Evolutionary conservation across 2,888 invertebrate genomes (phyloP).

Genomic region (Drosophila histrio): DNA sequence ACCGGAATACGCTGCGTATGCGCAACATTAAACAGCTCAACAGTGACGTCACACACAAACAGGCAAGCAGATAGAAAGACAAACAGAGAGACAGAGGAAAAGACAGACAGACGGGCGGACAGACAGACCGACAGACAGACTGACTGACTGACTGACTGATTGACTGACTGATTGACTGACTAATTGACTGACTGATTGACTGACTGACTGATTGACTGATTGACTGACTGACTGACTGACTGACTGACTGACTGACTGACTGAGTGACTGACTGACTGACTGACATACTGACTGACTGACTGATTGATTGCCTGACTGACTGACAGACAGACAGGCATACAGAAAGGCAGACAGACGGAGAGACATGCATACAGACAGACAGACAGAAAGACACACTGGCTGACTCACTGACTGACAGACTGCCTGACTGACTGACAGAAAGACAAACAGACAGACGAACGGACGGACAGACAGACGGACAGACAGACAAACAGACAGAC

Average conservation of each 20-base stretch:
- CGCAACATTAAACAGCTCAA: constrained; percentile 41
- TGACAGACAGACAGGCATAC: neutral
- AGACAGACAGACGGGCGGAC: neutral
- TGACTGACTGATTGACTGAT: no score
- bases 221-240: no score
- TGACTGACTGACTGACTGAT: no score
- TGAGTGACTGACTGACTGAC: no score
- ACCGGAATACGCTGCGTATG: constrained; percentile 46
- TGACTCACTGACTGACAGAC: no score
- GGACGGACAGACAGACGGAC: no score
- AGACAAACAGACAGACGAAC: constrained; percentile 7
- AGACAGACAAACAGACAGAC: neutral
- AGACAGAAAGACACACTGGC: no score
- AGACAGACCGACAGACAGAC: no score
- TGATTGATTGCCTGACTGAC: no score
- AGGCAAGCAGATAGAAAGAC: neutral
- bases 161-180: no score
- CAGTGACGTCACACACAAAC: constrained; percentile 3
- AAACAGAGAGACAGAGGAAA: neutral
- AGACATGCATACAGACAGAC: neutral
- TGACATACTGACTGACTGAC: no score
- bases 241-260: neutral
- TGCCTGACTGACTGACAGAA: neutral
- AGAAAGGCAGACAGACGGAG: constrained; percentile 2
- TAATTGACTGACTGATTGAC: no score